Evolutionary conservation across 2,888 invertebrate species (phyloP).

Genomic region (Diabrotica balteata): DNA sequence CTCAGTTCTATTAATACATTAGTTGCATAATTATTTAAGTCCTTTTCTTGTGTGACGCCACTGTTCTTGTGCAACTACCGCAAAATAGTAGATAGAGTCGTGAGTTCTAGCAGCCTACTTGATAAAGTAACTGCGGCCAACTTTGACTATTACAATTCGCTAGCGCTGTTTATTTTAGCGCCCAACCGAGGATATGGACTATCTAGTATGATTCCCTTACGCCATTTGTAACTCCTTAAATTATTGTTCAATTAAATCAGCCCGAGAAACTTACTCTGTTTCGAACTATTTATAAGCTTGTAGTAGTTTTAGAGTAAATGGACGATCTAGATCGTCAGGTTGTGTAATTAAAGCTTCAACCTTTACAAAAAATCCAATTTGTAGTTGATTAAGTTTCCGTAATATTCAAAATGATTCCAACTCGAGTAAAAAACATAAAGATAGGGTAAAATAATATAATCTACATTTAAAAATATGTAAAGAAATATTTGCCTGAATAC

Average conservation of each 20-base stretch:
- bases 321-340: conserved; percentile 5
- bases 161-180: conserved; percentile 56
- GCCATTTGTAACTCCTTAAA: conserved; percentile 38
- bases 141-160: conserved; percentile 59
- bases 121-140: conserved; percentile 60
- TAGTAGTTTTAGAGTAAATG: conserved; percentile 12
- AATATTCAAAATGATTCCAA: too few relatives aligned
- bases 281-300: conserved; percentile 19
- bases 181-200: conserved; percentile 34
- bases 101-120: conserved; percentile 43
- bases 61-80: background rate
- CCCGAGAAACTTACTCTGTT: background rate
- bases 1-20: too few relatives aligned
- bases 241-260: conserved; percentile 42
- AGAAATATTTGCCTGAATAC: too few relatives aligned
- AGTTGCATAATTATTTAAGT: too few relatives aligned
- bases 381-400: too few relatives aligned
- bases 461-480: too few relatives aligned
- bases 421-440: too few relatives aligned
- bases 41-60: background rate
- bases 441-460: too few relatives aligned
- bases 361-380: too few relatives aligned
- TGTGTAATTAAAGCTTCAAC: too few relatives aligned
- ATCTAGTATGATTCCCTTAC: conserved; percentile 29
- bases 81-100: too few relatives aligned